A percentile compares a stretch with the other conserved stretches of the same genome.
Evolutionary conservation across 2,113 vertebrate genomes (phyloP).

Genomic region (Eretmochelys imbricata): DNA sequence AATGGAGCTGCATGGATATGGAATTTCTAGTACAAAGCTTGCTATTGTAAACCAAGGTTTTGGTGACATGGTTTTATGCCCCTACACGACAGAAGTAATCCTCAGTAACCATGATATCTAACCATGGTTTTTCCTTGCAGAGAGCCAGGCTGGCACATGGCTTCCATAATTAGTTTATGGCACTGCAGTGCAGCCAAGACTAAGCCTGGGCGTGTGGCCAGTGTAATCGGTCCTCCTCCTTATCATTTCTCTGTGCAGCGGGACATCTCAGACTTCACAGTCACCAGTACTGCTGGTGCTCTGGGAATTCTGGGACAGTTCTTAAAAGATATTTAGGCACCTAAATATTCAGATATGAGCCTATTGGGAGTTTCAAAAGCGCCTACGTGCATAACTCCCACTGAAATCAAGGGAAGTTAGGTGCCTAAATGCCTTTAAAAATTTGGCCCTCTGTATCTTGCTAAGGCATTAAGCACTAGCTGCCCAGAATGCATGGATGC

Average conservation of each 20-base stretch:
- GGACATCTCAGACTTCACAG: no score
- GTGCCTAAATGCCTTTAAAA: no score
- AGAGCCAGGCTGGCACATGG: accelerated
- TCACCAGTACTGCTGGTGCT: no score
- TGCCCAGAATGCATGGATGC: no score
- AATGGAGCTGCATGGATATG: neutral
- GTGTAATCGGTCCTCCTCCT: no score
- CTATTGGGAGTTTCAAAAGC: neutral
- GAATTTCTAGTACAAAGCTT: neutral
- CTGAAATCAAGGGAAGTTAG: neutral
- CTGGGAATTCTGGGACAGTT: neutral
- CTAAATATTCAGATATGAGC: neutral
- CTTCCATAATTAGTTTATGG: neutral
- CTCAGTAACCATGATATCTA: neutral
- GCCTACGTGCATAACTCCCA: neutral
- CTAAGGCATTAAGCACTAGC: no score
- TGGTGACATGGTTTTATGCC: neutral
- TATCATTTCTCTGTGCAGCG: no score
- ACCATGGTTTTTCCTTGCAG: accelerated
- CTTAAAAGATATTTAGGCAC: neutral
- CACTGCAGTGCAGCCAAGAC: neutral
- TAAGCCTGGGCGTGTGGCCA: accelerated
- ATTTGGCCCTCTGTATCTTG: no score
- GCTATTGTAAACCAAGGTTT: neutral
- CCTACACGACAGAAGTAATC: accelerated